Evolutionary conservation across 2,888 invertebrate genomes (phyloP).

Genomic region (Monochamus alternatus): DNA sequence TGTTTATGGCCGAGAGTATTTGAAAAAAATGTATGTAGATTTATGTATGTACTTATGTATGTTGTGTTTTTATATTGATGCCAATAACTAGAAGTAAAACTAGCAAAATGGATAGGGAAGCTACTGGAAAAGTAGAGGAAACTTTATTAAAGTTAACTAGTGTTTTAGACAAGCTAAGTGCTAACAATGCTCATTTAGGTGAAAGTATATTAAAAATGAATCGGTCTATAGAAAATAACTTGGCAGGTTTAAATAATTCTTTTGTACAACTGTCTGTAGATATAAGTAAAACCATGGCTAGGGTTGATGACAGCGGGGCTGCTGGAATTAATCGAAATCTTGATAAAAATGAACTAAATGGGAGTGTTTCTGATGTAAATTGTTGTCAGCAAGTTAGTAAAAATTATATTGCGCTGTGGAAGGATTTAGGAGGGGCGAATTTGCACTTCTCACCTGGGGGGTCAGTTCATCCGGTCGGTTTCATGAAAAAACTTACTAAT

Average conservation of each 20-base stretch:
- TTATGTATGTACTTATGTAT: too few relatives aligned
- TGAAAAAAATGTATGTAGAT: too few relatives aligned
- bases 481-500: conserved; percentile 35
- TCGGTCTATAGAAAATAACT: neutral
- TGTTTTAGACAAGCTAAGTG: neutral
- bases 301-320: neutral
- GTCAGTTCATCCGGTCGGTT: conserved; percentile 31
- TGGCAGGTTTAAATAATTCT: neutral
- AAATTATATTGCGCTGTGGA: neutral
- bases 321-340: too few relatives aligned
- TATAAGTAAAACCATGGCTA: neutral
- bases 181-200: neutral
- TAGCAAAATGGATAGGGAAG: too few relatives aligned
- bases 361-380: neutral
- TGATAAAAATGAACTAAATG: neutral
- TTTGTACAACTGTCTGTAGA: neutral
- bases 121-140: neutral
- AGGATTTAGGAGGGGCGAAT: conserved; percentile 10
- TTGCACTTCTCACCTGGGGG: conserved; percentile 25
- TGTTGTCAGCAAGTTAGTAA: neutral
- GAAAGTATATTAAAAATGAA: neutral
- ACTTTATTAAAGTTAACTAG: neutral
- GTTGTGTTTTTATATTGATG: too few relatives aligned
- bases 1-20: too few relatives aligned
- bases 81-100: too few relatives aligned